Evolutionary conservation across 2,113 vertebrate species (phyloP).

Genomic region (Camelus dromedarius): DNA sequence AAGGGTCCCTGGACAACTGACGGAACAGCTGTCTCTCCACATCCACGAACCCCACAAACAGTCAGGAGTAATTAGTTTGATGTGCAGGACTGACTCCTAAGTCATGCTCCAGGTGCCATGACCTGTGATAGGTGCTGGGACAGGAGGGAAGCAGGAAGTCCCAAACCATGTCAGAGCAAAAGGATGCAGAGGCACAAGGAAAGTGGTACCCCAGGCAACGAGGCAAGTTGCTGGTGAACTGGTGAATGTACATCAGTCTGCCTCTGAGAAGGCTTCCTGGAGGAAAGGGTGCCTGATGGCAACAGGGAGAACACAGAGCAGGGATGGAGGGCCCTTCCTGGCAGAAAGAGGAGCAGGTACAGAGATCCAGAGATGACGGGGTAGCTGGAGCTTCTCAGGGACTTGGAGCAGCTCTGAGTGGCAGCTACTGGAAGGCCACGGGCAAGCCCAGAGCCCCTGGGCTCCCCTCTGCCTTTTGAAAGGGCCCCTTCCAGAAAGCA

Average conservation of each 20-base stretch:
- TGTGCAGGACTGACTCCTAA: neutral
- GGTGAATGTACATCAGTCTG: rapidly evolving
- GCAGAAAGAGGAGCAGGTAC: neutral
- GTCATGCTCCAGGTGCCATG: neutral
- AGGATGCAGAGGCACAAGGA: neutral
- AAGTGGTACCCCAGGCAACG: neutral
- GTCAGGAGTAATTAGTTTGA: neutral
- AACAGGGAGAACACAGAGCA: neutral
- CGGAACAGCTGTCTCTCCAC: neutral
- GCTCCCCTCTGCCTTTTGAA: neutral
- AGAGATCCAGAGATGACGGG: neutral
- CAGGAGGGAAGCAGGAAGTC: neutral
- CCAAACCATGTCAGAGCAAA: neutral
- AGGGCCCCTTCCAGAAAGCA: neutral
- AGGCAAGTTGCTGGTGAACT: neutral
- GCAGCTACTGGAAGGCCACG: neutral
- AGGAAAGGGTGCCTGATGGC: no score
- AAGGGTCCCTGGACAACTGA: neutral
- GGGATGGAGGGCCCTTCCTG: neutral
- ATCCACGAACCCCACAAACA: rapidly evolving
- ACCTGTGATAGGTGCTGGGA: neutral
- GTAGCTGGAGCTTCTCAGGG: rapidly evolving
- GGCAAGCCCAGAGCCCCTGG: neutral
- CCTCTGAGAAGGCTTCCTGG: neutral
- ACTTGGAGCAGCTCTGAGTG: neutral